Percentiles rank a stretch among this genome's conserved stretches.
phyloP scores from a whole-genome alignment of 2,888 invertebrate species.

The Merodon equestris region DNA sequence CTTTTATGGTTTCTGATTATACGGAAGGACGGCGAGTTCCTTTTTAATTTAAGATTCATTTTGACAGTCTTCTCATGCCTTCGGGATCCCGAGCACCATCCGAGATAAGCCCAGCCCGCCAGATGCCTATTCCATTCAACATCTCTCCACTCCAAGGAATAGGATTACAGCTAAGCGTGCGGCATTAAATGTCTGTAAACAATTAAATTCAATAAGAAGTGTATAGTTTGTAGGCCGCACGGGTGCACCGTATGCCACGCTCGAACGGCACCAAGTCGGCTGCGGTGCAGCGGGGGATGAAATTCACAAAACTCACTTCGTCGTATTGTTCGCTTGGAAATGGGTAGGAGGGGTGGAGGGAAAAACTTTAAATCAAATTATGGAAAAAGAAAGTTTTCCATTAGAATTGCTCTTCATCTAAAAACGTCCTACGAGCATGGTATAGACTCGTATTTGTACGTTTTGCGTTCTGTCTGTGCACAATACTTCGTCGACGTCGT shows the following conservation, averaged over 20 bases:
- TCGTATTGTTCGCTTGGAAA: background rate
- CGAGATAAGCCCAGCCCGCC: conserved; percentile 17
- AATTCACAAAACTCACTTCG: background rate
- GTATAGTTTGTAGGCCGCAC: background rate
- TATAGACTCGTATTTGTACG: background rate
- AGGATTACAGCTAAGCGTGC: conserved; percentile 40
- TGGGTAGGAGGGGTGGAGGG: background rate
- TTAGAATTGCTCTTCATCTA: conserved; percentile 54
- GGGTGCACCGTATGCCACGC: too few relatives aligned
- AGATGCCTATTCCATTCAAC: conserved; percentile 1
- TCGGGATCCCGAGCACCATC: too few relatives aligned
- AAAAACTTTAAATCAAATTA: conserved; percentile 68
- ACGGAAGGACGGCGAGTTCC: conserved; percentile 1
- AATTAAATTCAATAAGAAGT: conserved; percentile 54
- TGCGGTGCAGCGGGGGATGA: too few relatives aligned
- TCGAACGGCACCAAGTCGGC: too few relatives aligned
- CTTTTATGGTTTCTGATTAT: conserved; percentile 10
- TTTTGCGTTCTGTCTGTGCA: conserved; percentile 26
- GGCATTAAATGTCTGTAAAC: too few relatives aligned
- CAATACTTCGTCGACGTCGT: background rate
- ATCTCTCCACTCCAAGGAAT: background rate
- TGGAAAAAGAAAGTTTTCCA: conserved; percentile 62
- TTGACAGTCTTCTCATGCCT: too few relatives aligned
- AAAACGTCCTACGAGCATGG: background rate
- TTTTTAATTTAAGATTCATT: conserved; percentile 30